phyloP scores from a whole-genome alignment of 2,888 invertebrate species.

The Acronicta aceris region DNA sequence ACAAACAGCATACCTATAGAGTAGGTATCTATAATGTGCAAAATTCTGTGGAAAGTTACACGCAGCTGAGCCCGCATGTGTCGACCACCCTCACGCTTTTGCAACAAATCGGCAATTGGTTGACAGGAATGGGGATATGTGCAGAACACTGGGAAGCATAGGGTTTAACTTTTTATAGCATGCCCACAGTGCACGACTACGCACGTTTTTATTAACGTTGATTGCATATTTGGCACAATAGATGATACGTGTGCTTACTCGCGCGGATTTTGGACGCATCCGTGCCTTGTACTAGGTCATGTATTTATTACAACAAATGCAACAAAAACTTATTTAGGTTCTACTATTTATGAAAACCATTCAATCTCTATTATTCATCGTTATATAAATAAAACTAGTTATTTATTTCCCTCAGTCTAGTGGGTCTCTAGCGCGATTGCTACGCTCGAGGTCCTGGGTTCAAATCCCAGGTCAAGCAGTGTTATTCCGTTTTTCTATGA shows the following conservation, averaged over 20 bases:
- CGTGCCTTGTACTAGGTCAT: slow-evolving; percentile 47
- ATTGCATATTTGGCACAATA: slow-evolving; percentile 52
- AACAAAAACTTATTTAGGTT: neutral
- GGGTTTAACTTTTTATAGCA: slow-evolving; percentile 37
- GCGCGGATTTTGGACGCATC: slow-evolving; percentile 36
- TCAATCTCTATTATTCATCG: too few species aligned
- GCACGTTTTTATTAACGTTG: slow-evolving; percentile 39
- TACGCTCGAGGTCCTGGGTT: too few species aligned
- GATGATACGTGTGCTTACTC: slow-evolving; percentile 32
- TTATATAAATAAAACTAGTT: too few species aligned
- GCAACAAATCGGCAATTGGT: slow-evolving; percentile 64
- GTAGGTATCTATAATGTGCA: slow-evolving; percentile 58
- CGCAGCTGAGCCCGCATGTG: slow-evolving; percentile 86
- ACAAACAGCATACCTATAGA: slow-evolving; percentile 47
- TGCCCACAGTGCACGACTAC: slow-evolving; percentile 36
- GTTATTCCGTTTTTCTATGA: too few species aligned
- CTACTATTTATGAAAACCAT: too few species aligned
- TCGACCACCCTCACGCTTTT: slow-evolving; percentile 79
- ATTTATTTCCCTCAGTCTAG: too few species aligned
- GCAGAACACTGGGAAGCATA: slow-evolving; percentile 28
- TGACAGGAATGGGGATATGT: slow-evolving; percentile 48
- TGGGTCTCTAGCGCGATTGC: too few species aligned
- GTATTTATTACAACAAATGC: slow-evolving; percentile 26
- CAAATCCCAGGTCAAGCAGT: too few species aligned
- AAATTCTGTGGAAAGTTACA: slow-evolving; percentile 62